Evolutionary conservation across 2,113 vertebrate genomes (phyloP), one percentile per base, ranked within the genome.

Genomic region (Heterotis niloticus): DNA sequence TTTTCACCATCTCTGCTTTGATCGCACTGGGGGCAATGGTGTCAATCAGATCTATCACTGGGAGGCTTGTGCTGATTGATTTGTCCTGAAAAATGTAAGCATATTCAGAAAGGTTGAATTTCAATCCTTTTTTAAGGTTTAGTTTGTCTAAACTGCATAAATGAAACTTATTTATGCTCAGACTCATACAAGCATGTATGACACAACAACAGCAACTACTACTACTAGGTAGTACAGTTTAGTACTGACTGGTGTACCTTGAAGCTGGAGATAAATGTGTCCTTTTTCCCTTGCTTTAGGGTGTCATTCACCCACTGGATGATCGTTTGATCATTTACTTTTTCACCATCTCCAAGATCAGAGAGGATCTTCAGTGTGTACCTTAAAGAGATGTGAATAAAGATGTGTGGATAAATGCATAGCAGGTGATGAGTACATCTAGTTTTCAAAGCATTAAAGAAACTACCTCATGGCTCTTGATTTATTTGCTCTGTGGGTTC

Each of bases 11-110:
- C 86, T 98, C 95, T 84, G 89, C 90, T 85, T 91, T 94, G 83
- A 98, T 88, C 59, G 92, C 93, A 77, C 94, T 94, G 56, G 96
- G 95, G 85, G 92, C 92, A 78, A 99, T 96, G 80, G 90, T 94
- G 85, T 97, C 95, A 79, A 99, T 98, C 90, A 99, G 91, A 86
- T 99, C 96, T 69, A 99, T 91, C 78, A 99, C 95, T 66, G 98
- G 95, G 83, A 98, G 90, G 83, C 97, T 97, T 75, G 94, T 98
- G 86, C 95, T 96, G 89, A 99, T 98, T 78, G 92, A 90, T 85
- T 89, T 94, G 88, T 99, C 98, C 98, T 99, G 83, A 68, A 89
- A 78, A 10, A 79, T 75, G 11, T 20, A 79, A 77, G 13, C 29
- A 26, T 68, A 59, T 51, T 17, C 20, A 68, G 18, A 57, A 77